phyloP scores from a whole-genome alignment of 64 coral and sea anemone species.

The Montipora cactus region DNA sequence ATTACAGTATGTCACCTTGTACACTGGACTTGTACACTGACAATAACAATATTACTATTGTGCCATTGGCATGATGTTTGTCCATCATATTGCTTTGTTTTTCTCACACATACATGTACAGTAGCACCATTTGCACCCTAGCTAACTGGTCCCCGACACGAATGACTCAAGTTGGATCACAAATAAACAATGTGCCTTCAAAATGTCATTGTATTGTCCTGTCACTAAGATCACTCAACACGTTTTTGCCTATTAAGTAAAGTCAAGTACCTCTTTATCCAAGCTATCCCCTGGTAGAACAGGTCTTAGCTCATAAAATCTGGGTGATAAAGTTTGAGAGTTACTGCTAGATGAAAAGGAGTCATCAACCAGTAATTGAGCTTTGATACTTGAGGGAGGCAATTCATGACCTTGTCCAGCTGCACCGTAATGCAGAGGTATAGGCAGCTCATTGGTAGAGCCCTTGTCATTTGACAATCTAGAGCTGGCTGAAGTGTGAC shows the following conservation, averaged over 20 bases:
- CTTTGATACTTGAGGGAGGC: constrained; percentile 63
- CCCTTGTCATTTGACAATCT: constrained; percentile 30
- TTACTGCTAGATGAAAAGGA: constrained; percentile 19
- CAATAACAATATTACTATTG: too few relatives aligned
- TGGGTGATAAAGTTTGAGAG: constrained; percentile 57
- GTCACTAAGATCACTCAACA: background rate
- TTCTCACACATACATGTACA: too few relatives aligned
- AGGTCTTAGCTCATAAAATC: constrained; percentile 90
- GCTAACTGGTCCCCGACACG: too few relatives aligned
- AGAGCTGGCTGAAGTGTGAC: constrained; percentile 15
- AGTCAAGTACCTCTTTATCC: constrained; percentile 68
- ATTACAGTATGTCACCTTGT: too few relatives aligned
- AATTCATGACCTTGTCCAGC: constrained; percentile 62
- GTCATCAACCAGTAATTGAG: constrained; percentile 34
- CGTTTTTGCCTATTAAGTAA: too few relatives aligned
- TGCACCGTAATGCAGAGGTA: constrained; percentile 67
- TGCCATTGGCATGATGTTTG: too few relatives aligned
- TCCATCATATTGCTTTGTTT: too few relatives aligned
- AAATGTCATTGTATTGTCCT: too few relatives aligned
- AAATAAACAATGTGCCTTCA: too few relatives aligned
- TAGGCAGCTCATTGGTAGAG: constrained; percentile 19
- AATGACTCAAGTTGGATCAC: too few relatives aligned
- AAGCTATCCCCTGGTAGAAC: constrained; percentile 68
- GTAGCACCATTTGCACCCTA: too few relatives aligned
- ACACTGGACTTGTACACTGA: too few relatives aligned